A percentile compares a stretch with the other conserved stretches of the same genome.
Evolutionary conservation across 2,797 vertebrate genomes (phyloP).

Genomic region (Syndactyla subalaris): DNA sequence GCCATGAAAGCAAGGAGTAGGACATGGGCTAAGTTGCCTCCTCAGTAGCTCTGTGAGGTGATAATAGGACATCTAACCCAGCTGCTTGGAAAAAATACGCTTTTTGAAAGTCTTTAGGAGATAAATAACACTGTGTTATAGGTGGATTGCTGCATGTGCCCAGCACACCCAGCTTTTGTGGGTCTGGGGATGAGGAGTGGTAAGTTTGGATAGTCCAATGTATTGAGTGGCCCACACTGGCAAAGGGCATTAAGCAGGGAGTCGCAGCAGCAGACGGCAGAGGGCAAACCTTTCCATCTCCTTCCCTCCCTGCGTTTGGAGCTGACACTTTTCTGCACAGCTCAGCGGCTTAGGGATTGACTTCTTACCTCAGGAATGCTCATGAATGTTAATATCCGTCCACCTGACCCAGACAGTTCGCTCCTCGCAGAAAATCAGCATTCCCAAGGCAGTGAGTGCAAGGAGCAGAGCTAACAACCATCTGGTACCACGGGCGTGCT

Average conservation of each 20-base stretch:
- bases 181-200: background rate
- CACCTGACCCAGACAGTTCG: background rate
- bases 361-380: background rate
- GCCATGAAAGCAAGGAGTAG: background rate
- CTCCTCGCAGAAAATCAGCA: background rate
- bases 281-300: background rate
- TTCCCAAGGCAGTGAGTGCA: background rate
- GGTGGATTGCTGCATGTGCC: background rate
- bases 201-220: background rate
- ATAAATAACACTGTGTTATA: background rate
- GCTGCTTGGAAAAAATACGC: background rate
- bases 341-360: slow-evolving; percentile 9
- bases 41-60: background rate
- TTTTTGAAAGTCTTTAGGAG: background rate
- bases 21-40: background rate
- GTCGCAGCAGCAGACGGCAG: background rate
- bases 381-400: slow-evolving; percentile 29
- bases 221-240: background rate
- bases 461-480: background rate
- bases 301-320: background rate
- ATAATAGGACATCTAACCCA: background rate
- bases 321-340: background rate
- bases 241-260: background rate
- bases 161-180: background rate
- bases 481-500: fast-evolving